Percentiles rank a stretch among this genome's conserved stretches.
phyloP scores from a whole-genome alignment of 2,797 vertebrate genomes.

The Forpus xanthops region DNA sequence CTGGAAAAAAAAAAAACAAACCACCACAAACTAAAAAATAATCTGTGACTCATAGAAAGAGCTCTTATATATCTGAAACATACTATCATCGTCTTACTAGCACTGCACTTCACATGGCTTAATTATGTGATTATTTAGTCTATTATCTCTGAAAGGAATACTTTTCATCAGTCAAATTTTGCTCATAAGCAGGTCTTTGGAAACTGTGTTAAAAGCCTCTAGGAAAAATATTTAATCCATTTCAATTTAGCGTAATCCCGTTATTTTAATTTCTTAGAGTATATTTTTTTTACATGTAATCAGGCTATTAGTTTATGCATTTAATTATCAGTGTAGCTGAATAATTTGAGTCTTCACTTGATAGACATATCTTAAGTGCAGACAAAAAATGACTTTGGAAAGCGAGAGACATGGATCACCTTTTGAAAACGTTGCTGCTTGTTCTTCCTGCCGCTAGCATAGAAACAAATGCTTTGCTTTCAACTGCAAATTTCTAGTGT shows the following conservation, averaged over 20 bases:
- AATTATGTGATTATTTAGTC: constrained; percentile 42
- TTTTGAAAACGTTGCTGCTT: not conserved
- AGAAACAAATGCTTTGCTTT: not conserved
- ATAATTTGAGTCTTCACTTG: not conserved
- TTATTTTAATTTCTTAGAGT: constrained; percentile 54
- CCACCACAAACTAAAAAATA: not conserved
- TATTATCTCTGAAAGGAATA: constrained; percentile 29
- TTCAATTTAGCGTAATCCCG: constrained; percentile 41
- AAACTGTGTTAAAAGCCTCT: constrained; percentile 38
- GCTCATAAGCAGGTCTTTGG: constrained; percentile 35
- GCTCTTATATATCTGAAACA: not conserved
- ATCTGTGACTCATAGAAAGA: constrained; percentile 17
- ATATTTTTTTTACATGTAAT: constrained; percentile 15
- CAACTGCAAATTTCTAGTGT: not conserved
- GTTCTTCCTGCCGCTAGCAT: not conserved
- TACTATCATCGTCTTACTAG: constrained; percentile 10
- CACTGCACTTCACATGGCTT: not conserved
- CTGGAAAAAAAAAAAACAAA: not conserved
- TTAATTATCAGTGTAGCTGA: constrained; percentile 17
- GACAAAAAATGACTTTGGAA: not conserved
- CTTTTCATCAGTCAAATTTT: constrained; percentile 32
- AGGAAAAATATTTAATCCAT: constrained; percentile 57
- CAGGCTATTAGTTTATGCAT: constrained; percentile 37
- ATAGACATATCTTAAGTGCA: not conserved
- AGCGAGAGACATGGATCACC: not conserved